Base-by-base conservation (phyloP, 2,113 vertebrate species). In the Callochromis pleurospilus region DNA sequence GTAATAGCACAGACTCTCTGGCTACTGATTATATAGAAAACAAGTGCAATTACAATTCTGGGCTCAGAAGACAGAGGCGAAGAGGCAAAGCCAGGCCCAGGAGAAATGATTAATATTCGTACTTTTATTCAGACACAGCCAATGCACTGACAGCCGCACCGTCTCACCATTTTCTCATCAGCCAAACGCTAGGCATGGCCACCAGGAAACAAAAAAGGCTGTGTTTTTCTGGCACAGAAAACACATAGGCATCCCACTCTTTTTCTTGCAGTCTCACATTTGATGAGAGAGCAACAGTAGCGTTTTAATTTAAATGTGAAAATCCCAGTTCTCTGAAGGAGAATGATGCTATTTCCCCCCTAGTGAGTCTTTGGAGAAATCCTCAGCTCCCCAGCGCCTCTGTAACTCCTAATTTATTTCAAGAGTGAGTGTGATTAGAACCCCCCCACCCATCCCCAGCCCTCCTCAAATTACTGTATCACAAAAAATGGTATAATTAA, bases 401-500 rank as follows among this genome's bases (percentile, higher is more conserved):
- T 86, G 77, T 92, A 93, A 93, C 94, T 93, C 95, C 92, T 95
- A 91, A 96, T 96, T 96, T 95, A 95, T 96, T 96, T 96, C 92
- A 90, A 95, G 94, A 93, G 93, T 80, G 92, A 92, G 89, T 92
- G 94, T 94, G 94, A 95, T 96, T 96, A 94, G 93, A 93, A 94
- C 93, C 94, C 92, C 80, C 88, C 92, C 56, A 3, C 58, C 31
- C 58, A 94, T 21, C 62, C 62, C 33, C 62, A 90, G 47, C 87
- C 90, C 94, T 60, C 54, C 88, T 93, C 92, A 96, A 96, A 96
- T 96, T 95, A 95, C 94, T 95, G 93, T 94, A 96, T 95, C 91
- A 79, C 92, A 93, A 93, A 94, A 95, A 96, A 96, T 91, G 90
- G 87, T 92, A 93, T 97, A 97, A 97, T 97, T 96, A 93, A 97